Evolutionary conservation across 2,888 invertebrate genomes (phyloP), one percentile per base, ranked within the genome.

Genomic region (Leptopilina syphax): DNA sequence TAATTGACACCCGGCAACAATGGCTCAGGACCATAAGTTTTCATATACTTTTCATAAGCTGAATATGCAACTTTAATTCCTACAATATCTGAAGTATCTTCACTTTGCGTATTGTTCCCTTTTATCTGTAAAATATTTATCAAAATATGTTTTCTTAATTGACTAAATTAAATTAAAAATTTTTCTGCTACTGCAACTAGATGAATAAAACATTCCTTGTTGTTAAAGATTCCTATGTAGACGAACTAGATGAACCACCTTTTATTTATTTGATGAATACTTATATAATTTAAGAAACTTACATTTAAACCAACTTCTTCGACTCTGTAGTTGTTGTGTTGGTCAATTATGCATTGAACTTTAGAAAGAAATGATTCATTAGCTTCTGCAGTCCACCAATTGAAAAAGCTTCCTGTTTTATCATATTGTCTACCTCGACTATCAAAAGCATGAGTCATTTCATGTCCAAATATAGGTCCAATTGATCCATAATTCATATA

Each of bases 11-110:
- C 96, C 0, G 97, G 96, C 67, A 97, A 92, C 63, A 93, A 92
- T 0, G 93, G 91, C 87, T 96, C 96, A 0, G 92, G 92, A 0
- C 95, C 94, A 88, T 96, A 94, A 9, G 94, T 93, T 54, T 94
- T 92, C 0, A 93, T 94, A 96, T 96, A 97, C 12, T 94, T 94
- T 76, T 95, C 93, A 91, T 97, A 97, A 0, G 97, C 97, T 83
- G 95, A 93, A 92, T 97, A 98, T 0, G 97, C 96, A 91, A 97
- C 96, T 90, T 97, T 97, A 82, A 98, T 94, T 1, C 98, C 98
- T 5, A 97, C 98, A 90, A 98, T 98, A 90, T 98, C 98, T 0
- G 98, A 98, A 82, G 98, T 98, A 91, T 98, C 98, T 91, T 98
- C 98, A 24, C 97, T 97, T 92, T 97, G 97, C 0, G 97, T 97